Conservation (phyloP, 2,113 vertebrate genomes). For the Genyomyrus donnyi region DNA sequence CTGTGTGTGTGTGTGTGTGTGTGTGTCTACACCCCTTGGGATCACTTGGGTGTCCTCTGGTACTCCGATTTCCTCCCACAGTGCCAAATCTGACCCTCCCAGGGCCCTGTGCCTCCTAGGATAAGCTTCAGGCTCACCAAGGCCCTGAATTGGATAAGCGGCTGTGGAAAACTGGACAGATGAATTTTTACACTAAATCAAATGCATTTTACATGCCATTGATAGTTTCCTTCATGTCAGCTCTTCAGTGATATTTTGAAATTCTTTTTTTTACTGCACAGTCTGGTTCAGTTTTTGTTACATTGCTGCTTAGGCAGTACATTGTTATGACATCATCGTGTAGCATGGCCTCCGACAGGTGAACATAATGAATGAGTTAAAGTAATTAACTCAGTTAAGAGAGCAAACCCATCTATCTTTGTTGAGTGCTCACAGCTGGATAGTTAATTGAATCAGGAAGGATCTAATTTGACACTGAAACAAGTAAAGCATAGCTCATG, state of each 20-base stretch:
- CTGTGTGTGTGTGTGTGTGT: background rate
- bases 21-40: background rate
- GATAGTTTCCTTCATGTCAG: background rate
- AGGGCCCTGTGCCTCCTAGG: background rate
- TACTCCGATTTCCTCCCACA: background rate
- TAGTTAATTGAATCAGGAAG: background rate
- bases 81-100: background rate
- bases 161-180: background rate
- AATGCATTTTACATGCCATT: background rate
- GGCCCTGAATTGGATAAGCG: background rate
- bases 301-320: background rate
- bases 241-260: background rate
- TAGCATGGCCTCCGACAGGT: background rate
- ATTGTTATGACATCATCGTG: background rate
- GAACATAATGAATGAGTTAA: background rate
- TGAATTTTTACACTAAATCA: background rate
- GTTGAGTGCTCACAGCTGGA: background rate
- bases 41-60: background rate
- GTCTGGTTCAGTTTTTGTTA: background rate
- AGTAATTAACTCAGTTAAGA: background rate
- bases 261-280: background rate
- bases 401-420: background rate
- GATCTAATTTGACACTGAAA: constrained; percentile 1
- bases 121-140: background rate
- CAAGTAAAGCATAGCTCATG: background rate